Percentiles rank a stretch among this genome's conserved stretches.
phyloP scores from a whole-genome alignment of 53 echinoderm and acorn worm genomes.

The Echinometra lucunter region DNA sequence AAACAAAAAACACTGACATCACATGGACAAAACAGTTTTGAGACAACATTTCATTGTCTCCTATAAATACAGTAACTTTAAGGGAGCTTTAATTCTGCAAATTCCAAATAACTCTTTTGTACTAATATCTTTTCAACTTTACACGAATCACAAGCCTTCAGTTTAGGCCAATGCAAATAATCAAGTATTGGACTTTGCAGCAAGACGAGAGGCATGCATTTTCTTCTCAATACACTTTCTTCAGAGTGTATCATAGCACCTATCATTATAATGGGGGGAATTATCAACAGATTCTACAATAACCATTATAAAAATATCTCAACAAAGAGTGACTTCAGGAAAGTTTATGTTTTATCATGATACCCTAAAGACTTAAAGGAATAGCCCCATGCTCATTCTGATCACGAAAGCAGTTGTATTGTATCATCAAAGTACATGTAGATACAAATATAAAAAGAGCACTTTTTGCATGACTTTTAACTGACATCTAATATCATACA shows the following conservation, averaged over 20 bases:
- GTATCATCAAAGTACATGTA: not conserved
- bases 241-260: not conserved
- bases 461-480: conserved; percentile 12
- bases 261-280: not conserved
- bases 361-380: not conserved
- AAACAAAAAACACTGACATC: not conserved
- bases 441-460: not conserved
- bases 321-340: not conserved
- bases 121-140: no score
- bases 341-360: not conserved
- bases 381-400: not conserved
- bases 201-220: not conserved
- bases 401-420: not conserved
- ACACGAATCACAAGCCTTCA: no score
- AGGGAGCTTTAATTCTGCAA: no score
- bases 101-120: no score
- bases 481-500: not conserved
- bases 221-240: not conserved
- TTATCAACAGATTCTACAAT: not conserved
- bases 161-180: no score
- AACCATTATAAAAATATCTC: not conserved
- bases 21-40: not conserved
- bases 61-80: no score
- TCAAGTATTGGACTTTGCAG: not conserved
- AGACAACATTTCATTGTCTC: not conserved